Evolutionary conservation across 1,140 invertebrate species (phyloP).

Genomic region (Heliconius congener): DNA sequence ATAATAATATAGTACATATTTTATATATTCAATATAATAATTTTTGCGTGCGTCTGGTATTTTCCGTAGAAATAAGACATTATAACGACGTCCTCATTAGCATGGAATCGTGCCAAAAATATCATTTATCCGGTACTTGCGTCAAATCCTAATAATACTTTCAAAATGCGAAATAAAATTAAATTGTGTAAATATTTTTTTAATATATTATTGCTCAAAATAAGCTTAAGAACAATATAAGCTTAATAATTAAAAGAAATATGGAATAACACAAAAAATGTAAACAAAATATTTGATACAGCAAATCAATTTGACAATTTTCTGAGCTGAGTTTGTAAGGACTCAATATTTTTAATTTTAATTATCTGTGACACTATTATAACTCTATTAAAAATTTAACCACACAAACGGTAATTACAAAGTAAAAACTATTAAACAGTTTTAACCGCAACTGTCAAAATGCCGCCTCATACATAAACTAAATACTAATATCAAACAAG

Average conservation of each 20-base stretch:
- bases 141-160: conserved; percentile 43
- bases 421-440: neutral
- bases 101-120: conserved; percentile 50
- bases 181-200: neutral
- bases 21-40: conserved; percentile 17
- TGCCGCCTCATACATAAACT: neutral
- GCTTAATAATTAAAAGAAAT: too few relatives aligned
- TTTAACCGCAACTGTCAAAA: neutral
- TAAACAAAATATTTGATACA: too few relatives aligned
- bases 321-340: too few relatives aligned
- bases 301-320: too few relatives aligned
- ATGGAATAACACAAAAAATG: too few relatives aligned
- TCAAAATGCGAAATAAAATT: conserved; percentile 27
- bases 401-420: neutral
- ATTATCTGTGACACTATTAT: neutral
- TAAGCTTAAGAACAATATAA: neutral
- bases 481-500: neutral
- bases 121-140: conserved; percentile 45
- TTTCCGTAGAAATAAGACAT: conserved; percentile 35
- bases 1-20: neutral
- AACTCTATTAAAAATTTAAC: neutral
- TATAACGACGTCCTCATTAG: conserved; percentile 49
- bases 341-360: too few relatives aligned
- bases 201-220: neutral
- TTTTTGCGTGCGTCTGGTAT: conserved; percentile 9